A percentile compares a stretch with the other conserved stretches of the same genome.
Conservation (phyloP, 2,113 vertebrate species). For the Perca fluviatilis region DNA sequence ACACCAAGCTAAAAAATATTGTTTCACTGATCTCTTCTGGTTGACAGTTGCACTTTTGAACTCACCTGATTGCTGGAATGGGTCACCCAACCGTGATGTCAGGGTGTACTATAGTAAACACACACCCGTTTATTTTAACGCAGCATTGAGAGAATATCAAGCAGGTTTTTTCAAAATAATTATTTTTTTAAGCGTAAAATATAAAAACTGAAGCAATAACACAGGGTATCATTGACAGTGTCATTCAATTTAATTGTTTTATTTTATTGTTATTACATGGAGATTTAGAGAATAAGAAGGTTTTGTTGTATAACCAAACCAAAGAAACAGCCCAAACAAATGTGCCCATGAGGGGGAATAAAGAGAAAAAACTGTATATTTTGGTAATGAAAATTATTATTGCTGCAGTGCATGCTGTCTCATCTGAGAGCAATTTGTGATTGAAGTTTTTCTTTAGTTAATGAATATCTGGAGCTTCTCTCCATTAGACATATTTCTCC, state of each 20-base stretch:
- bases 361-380: conserved; percentile 29
- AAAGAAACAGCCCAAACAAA: conserved; percentile 19
- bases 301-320: conserved; percentile 19
- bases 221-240: conserved; percentile 16
- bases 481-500: conserved; percentile 54
- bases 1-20: neutral
- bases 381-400: conserved; percentile 51
- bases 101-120: neutral
- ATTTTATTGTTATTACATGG: neutral
- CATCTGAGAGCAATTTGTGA: conserved; percentile 50
- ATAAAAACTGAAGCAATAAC: neutral
- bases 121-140: neutral
- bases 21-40: neutral
- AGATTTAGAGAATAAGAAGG: neutral
- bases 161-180: neutral
- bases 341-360: conserved; percentile 16
- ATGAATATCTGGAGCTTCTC: conserved; percentile 45
- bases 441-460: conserved; percentile 50
- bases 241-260: neutral
- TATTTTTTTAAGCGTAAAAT: neutral
- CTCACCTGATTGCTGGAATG: neutral
- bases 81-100: neutral
- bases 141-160: neutral
- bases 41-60: neutral
- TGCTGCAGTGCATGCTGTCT: conserved; percentile 32